These are phyloP conservation scores for Lanius collurio DNA, from an alignment of 2,113 vertebrate species.

Conservation along the genomic window DNA sequence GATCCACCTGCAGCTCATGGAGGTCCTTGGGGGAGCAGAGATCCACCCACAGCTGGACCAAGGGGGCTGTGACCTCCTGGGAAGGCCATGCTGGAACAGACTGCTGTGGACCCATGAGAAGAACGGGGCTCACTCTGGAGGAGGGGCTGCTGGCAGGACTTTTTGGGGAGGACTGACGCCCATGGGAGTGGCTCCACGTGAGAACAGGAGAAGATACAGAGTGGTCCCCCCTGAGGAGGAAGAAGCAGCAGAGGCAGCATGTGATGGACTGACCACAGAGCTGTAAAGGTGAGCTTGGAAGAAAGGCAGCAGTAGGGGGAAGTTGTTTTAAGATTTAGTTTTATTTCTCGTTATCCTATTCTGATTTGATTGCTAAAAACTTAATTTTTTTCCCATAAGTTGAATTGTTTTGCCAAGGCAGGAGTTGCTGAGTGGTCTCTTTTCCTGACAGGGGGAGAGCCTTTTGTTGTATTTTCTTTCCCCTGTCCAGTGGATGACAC, in stretches of 20 bases:
- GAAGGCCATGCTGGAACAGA: not conserved
- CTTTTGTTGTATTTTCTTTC: not conserved
- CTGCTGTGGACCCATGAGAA: not conserved
- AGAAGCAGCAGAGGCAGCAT: not conserved
- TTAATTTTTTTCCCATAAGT: not conserved
- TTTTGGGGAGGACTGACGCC: not conserved
- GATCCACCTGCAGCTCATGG: no score
- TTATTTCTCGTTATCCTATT: not conserved
- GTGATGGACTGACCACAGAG: not conserved
- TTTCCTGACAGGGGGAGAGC: fast-evolving
- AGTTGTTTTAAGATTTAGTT: not conserved
- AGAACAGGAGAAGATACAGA: not conserved
- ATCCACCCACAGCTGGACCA: not conserved
- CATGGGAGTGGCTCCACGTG: not conserved
- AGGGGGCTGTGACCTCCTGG: not conserved
- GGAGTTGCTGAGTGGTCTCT: not conserved
- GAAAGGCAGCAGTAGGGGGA: not conserved
- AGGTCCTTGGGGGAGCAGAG: no score
- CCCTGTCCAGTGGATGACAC: not conserved
- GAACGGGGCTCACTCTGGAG: not conserved
- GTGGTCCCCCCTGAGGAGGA: not conserved
- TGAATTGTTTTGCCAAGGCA: not conserved
- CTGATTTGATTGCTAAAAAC: not conserved
- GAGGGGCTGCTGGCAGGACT: not conserved
- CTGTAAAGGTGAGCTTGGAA: not conserved